Conservation (phyloP, 2,888 invertebrate species). For the Cantharis flavilabris region DNA sequence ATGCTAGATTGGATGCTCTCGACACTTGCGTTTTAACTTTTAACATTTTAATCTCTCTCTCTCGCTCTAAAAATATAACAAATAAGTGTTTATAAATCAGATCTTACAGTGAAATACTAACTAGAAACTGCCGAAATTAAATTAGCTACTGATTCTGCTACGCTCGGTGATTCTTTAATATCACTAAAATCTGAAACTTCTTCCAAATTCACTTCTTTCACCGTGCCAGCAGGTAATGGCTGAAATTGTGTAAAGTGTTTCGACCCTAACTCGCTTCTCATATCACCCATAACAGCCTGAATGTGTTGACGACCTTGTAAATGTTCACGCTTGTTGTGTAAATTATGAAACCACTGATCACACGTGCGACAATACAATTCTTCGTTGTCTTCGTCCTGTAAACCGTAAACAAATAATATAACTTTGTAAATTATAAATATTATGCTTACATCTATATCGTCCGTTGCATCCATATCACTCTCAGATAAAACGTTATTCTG, state of each 20-base stretch:
- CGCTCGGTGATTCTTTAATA: constrained; percentile 36
- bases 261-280: constrained; percentile 48
- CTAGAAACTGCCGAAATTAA: constrained; percentile 48
- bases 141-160: constrained; percentile 50
- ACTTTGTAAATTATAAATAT: no score
- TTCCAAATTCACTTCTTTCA: background rate
- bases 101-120: constrained; percentile 36
- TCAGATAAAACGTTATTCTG: constrained; percentile 51
- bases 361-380: constrained; percentile 63
- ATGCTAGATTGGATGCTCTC: constrained; percentile 43
- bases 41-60: constrained; percentile 51
- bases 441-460: constrained; percentile 57
- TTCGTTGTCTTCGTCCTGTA: constrained; percentile 61
- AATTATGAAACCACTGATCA: constrained; percentile 63
- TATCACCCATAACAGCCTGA: constrained; percentile 54
- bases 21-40: constrained; percentile 47
- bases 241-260: constrained; percentile 47
- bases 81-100: background rate
- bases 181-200: constrained; percentile 15
- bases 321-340: constrained; percentile 64
- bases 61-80: constrained; percentile 46
- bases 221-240: constrained; percentile 31
- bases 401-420: background rate
- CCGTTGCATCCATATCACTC: constrained; percentile 60
- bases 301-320: constrained; percentile 62